These are phyloP conservation scores for Rhimphoctona megacephalus DNA, from an alignment of 2,888 invertebrate genomes.

Conservation along the genomic window DNA sequence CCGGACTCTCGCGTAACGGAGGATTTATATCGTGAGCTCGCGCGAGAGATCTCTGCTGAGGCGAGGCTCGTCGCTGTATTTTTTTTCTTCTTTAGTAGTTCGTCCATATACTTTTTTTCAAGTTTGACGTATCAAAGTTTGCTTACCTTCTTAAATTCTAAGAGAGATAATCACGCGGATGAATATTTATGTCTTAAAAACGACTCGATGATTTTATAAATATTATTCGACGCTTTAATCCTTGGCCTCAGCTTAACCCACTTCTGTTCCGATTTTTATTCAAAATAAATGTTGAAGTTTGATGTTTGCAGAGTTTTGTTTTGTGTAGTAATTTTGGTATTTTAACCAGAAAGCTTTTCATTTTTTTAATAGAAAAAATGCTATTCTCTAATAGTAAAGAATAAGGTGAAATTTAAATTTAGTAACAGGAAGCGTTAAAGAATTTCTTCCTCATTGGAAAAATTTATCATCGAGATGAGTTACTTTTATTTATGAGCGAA, in stretches of 20 bases:
- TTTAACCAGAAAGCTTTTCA: neutral
- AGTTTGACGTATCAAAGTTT: slow-evolving; percentile 1
- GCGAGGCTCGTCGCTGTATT: slow-evolving; percentile 55
- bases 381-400: neutral
- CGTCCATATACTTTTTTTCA: neutral
- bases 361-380: neutral
- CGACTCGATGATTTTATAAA: neutral
- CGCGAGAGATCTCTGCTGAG: slow-evolving; percentile 49
- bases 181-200: neutral
- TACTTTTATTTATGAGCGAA: neutral
- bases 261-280: neutral
- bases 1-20: slow-evolving; percentile 66
- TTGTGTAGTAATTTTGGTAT: neutral
- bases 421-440: no score
- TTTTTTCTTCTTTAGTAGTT: slow-evolving; percentile 31
- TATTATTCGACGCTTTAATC: neutral
- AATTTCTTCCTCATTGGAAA: neutral
- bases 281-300: neutral
- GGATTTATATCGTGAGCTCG: slow-evolving; percentile 60
- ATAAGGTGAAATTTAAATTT: no score
- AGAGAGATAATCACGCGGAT: neutral
- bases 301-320: neutral
- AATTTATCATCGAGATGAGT: neutral
- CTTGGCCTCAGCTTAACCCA: neutral
- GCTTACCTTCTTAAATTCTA: neutral